These are phyloP conservation scores for Siphlonurus alternatus DNA, from an alignment of 2,888 invertebrate species.

Conservation along the genomic window DNA sequence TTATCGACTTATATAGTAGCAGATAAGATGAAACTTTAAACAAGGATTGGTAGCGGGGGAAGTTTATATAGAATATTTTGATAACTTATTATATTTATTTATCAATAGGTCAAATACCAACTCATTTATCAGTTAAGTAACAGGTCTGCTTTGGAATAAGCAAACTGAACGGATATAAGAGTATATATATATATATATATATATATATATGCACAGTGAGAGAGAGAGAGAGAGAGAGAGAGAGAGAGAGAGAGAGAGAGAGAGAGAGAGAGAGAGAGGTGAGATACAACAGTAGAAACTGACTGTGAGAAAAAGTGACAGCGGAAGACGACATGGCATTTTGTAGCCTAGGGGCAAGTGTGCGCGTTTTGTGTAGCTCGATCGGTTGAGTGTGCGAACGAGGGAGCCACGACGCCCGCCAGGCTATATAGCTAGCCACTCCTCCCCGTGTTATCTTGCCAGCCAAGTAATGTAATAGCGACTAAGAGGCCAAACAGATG, in stretches of 20 bases:
- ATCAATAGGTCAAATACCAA: too few species aligned
- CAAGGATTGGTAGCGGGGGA: too few species aligned
- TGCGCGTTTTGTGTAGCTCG: background rate
- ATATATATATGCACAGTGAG: background rate
- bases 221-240: background rate
- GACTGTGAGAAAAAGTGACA: background rate
- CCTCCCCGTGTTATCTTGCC: background rate
- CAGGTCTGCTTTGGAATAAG: too few species aligned
- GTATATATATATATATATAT: background rate
- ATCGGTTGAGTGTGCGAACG: too few species aligned
- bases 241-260: constrained; percentile 1
- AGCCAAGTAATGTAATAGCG: background rate
- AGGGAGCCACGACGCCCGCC: background rate
- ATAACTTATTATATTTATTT: too few species aligned
- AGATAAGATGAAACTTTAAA: too few species aligned
- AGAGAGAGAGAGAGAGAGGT: background rate
- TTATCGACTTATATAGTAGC: too few species aligned
- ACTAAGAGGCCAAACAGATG: background rate
- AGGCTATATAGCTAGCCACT: background rate
- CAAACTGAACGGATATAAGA: background rate
- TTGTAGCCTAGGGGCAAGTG: background rate
- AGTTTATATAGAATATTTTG: too few species aligned
- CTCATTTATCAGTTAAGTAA: too few species aligned
- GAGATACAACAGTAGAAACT: background rate
- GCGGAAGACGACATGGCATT: background rate